A percentile compares a stretch with the other conserved stretches of the same genome.
Conservation (phyloP, 2,888 invertebrate species). For the Loripinus fragilis region DNA sequence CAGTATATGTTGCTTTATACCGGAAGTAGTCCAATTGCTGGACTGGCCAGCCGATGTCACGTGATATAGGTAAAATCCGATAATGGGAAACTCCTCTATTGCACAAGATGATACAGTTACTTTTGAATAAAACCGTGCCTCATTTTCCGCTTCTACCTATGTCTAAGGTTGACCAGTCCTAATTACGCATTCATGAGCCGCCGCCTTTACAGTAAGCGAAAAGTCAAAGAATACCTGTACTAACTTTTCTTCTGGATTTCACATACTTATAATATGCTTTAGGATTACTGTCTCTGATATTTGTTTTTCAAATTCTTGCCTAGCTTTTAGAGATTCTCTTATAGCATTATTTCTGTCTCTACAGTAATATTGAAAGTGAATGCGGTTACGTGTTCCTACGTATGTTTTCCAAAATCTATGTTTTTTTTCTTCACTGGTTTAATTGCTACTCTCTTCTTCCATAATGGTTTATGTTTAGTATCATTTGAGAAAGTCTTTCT, state of each 20-base stretch:
- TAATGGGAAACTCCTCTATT: no score
- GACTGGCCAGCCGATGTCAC: no score
- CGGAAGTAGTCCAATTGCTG: no score
- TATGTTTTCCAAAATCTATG: slow-evolving; percentile 21
- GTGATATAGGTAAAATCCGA: no score
- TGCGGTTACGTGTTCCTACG: slow-evolving; percentile 5
- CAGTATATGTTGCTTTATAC: no score
- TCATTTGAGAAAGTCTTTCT: not conserved
- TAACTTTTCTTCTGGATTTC: slow-evolving; percentile 22
- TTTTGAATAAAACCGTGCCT: no score
- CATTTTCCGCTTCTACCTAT: no score
- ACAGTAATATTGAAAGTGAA: slow-evolving; percentile 22
- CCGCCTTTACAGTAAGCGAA: no score
- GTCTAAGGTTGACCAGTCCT: no score
- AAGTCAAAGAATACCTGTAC: not conserved
- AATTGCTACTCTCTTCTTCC: slow-evolving; percentile 14
- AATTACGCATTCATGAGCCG: no score
- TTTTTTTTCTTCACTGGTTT: slow-evolving; percentile 20
- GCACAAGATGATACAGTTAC: no score
- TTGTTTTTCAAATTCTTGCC: no score
- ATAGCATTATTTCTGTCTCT: slow-evolving; percentile 20
- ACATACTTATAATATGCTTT: slow-evolving; percentile 26
- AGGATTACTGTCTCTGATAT: not conserved
- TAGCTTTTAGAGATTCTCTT: slow-evolving; percentile 19
- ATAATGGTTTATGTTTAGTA: not conserved